Conservation (phyloP, 1,140 invertebrate genomes). For the Matsumurasca onukii region DNA sequence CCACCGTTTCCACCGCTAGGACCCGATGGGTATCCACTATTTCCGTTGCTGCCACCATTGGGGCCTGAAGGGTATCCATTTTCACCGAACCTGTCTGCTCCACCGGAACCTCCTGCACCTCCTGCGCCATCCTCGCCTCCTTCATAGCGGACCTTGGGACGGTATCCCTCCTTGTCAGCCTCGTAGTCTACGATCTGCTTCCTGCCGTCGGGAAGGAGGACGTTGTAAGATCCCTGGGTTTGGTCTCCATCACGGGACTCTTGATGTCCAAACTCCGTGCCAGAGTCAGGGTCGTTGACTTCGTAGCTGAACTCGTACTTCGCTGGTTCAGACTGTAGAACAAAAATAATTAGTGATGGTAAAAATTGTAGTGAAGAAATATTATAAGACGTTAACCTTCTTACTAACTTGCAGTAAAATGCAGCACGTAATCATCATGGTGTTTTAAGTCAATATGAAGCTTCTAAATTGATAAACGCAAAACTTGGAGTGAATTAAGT, state of each 20-base stretch:
- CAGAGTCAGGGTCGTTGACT: slow-evolving; percentile 69
- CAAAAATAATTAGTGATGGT: slow-evolving; percentile 39
- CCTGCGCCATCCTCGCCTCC: slow-evolving; percentile 1
- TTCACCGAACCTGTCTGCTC: not conserved
- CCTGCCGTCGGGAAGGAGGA: slow-evolving; percentile 81
- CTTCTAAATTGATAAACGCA: too few relatives aligned
- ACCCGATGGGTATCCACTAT: slow-evolving; percentile 18
- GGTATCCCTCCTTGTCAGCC: slow-evolving; percentile 75
- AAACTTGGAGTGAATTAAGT: too few relatives aligned
- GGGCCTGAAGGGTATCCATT: slow-evolving; percentile 44
- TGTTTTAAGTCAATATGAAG: too few relatives aligned
- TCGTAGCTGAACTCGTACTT: slow-evolving; percentile 81
- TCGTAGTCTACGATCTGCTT: slow-evolving; percentile 82
- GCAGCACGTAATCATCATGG: not conserved
- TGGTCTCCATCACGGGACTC: slow-evolving; percentile 77
- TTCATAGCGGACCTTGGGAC: slow-evolving; percentile 78
- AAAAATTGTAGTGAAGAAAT: not conserved
- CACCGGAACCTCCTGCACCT: not conserved
- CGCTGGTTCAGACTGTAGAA: slow-evolving; percentile 65
- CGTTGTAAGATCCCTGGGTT: slow-evolving; percentile 80
- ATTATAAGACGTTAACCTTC: not conserved
- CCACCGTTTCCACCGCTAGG: too few relatives aligned
- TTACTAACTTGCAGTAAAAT: not conserved
- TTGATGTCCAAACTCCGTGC: slow-evolving; percentile 75
- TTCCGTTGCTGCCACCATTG: slow-evolving; percentile 13